Evolutionary conservation across 2,797 vertebrate genomes (phyloP).

Genomic region (Pyrocephalus nanus): DNA sequence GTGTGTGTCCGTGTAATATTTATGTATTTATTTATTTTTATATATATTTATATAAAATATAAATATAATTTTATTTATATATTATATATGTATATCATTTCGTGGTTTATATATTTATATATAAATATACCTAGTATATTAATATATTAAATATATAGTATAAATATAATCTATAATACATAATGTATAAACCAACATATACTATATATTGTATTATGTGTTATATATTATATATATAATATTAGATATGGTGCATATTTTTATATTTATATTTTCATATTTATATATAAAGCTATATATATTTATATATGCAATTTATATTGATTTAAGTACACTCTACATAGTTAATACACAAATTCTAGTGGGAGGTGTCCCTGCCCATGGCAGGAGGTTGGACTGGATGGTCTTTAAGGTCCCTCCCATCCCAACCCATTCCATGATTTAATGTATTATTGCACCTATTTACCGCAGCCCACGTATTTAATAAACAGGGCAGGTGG

Average conservation of each 20-base stretch:
- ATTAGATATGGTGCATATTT: no score
- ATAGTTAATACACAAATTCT: not conserved
- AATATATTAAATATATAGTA: not conserved
- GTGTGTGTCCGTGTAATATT: not conserved
- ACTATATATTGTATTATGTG: not conserved
- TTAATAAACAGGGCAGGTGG: no score
- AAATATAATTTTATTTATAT: no score
- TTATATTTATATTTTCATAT: not conserved
- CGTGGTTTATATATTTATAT: not conserved
- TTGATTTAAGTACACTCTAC: not conserved
- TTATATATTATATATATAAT: not conserved
- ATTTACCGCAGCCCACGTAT: not conserved
- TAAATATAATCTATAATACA: not conserved
- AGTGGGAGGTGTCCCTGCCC: not conserved
- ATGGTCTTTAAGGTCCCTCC: not conserved
- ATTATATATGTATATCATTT: no score
- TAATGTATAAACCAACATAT: not conserved
- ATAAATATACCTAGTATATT: not conserved
- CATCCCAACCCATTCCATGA: no score
- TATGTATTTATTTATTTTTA: not conserved
- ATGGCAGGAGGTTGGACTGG: rapidly evolving
- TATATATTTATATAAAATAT: not conserved
- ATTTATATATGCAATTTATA: not conserved
- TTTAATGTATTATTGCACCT: not conserved
- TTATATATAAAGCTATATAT: no score